Evolutionary conservation across 1,140 invertebrate species (phyloP).

Genomic region (Drosophila mayri): DNA sequence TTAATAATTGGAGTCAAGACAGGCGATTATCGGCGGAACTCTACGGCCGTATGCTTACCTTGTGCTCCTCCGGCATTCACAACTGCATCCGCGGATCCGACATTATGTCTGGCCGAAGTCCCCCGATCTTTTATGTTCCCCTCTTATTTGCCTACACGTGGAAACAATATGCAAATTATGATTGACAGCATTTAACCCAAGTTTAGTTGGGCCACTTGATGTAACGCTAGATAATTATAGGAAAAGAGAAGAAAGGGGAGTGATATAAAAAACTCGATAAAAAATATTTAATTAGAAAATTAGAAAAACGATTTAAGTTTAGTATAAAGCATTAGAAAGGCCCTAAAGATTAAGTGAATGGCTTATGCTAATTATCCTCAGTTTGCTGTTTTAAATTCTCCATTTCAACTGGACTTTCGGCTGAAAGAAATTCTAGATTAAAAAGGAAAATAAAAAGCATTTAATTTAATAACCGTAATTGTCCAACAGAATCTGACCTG

Average conservation of each 20-base stretch:
- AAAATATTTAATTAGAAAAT: neutral
- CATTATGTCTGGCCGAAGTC: constrained; percentile 28
- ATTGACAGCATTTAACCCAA: constrained; percentile 9
- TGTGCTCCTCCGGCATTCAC: constrained; percentile 8
- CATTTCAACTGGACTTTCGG: constrained; percentile 5
- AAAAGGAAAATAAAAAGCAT: constrained; percentile 1
- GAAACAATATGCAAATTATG: constrained; percentile 9
- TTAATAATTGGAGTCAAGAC: constrained; percentile 54
- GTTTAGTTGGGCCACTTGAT: neutral
- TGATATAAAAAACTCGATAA: neutral
- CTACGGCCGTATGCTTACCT: constrained; percentile 36
- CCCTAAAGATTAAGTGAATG: neutral
- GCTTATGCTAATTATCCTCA: neutral
- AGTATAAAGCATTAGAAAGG: neutral
- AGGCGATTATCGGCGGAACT: constrained; percentile 24
- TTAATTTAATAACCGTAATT: constrained; percentile 2
- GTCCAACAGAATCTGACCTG: neutral
- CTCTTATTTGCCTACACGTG: constrained; percentile 4
- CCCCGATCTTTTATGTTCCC: constrained; percentile 8
- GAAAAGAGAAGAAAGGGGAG: neutral
- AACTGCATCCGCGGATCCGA: constrained; percentile 7
- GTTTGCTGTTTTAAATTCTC: neutral
- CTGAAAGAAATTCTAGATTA: constrained; percentile 4
- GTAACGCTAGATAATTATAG: neutral
- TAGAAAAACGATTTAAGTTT: neutral